phyloP scores from a whole-genome alignment of 2,888 invertebrate genomes.

The Andrena hattorfiana region DNA sequence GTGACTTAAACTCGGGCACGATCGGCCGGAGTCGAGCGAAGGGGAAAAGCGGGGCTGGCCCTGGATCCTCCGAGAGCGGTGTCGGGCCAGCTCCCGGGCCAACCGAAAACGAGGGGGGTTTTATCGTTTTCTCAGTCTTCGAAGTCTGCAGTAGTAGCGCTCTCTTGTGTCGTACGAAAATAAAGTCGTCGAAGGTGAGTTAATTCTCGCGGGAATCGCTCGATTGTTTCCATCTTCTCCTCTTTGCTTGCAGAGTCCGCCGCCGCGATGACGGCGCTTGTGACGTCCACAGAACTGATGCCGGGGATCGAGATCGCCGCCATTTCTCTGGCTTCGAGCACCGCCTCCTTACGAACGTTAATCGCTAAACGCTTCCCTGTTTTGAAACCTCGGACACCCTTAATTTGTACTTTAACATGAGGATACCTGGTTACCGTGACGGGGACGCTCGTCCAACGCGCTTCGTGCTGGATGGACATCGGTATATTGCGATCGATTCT shows the following conservation, averaged over 20 bases:
- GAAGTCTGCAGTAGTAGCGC: constrained; percentile 59
- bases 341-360: constrained; percentile 16
- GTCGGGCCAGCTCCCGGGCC: neutral
- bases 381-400: constrained; percentile 65
- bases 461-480: neutral
- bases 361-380: constrained; percentile 22
- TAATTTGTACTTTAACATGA: constrained; percentile 73
- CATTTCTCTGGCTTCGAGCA: neutral
- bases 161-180: constrained; percentile 63
- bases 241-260: neutral
- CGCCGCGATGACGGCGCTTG: neutral
- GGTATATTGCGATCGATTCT: neutral
- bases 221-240: constrained; percentile 40
- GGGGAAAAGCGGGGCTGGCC: neutral
- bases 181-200: constrained; percentile 67
- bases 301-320: neutral
- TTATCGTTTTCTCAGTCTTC: constrained; percentile 67
- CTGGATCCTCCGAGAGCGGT: neutral
- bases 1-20: neutral
- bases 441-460: constrained; percentile 36
- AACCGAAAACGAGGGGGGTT: constrained; percentile 36
- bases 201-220: constrained; percentile 68
- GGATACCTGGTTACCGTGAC: constrained; percentile 58
- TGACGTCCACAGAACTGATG: neutral
- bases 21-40: neutral